Percentiles rank a stretch among this genome's conserved stretches.
Evolutionary conservation across 2,797 vertebrate species (phyloP).

Genomic region (Neomorphus geoffroyi): DNA sequence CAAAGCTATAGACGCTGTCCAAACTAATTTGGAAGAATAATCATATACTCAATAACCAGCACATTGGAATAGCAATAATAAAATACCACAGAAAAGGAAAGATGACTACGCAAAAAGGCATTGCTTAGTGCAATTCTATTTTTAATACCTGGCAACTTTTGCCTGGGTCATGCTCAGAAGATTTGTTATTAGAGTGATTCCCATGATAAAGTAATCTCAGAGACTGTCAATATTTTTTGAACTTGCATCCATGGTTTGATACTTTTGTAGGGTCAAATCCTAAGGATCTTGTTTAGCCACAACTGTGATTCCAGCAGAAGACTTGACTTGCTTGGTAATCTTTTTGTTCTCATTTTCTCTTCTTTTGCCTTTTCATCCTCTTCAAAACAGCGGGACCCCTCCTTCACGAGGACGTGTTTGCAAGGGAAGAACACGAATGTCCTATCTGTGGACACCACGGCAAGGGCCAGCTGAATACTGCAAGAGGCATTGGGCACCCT

Average conservation of each 20-base stretch:
- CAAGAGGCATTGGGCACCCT: neutral
- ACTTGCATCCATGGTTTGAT: neutral
- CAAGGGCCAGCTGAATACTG: neutral
- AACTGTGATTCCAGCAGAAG: neutral
- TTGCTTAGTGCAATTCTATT: conserved; percentile 13
- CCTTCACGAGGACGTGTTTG: neutral
- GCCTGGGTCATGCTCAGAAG: neutral
- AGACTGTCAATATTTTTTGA: neutral
- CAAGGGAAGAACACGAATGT: neutral
- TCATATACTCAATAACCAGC: conserved; percentile 55
- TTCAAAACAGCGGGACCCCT: neutral
- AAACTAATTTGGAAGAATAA: conserved; percentile 69
- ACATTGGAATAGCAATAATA: conserved; percentile 57
- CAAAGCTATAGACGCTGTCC: conserved; percentile 53
- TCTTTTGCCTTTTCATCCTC: neutral
- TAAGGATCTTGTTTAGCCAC: neutral
- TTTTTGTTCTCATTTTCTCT: neutral
- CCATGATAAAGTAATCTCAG: neutral
- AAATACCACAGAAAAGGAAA: conserved; percentile 66
- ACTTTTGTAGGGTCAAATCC: neutral
- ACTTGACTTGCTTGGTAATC: neutral
- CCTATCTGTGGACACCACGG: neutral
- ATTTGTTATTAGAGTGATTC: neutral
- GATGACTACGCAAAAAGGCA: conserved; percentile 53
- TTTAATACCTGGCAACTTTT: conserved; percentile 20